Percentiles rank a stretch among this genome's conserved stretches.
These are phyloP conservation scores for Tetraneura akinire DNA, from an alignment of 1,140 invertebrate species.

Conservation along the genomic window DNA sequence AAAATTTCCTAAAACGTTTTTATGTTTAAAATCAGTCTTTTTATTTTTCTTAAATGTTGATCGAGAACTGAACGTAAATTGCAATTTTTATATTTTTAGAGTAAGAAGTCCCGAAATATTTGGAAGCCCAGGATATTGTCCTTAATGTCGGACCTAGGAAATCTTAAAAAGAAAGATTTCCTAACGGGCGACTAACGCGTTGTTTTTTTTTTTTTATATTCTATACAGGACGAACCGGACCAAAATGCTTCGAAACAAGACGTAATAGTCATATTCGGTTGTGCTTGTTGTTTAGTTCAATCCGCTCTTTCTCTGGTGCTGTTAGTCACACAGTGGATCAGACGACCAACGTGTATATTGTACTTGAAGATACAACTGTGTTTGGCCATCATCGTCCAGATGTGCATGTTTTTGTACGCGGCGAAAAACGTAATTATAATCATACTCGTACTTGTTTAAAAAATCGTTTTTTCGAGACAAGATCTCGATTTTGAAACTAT, in stretches of 20 bases:
- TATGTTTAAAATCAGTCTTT: too few relatives aligned
- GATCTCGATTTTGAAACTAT: too few relatives aligned
- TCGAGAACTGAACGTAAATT: too few relatives aligned
- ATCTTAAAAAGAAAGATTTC: too few relatives aligned
- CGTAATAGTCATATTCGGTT: slow-evolving; percentile 63
- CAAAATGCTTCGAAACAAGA: slow-evolving; percentile 30
- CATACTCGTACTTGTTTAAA: too few relatives aligned
- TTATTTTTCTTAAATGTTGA: too few relatives aligned
- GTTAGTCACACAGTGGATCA: slow-evolving; percentile 65
- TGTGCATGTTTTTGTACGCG: slow-evolving; percentile 66
- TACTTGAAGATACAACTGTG: slow-evolving; percentile 71
- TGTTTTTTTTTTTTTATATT: not conserved
- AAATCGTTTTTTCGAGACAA: too few relatives aligned
- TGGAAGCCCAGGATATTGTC: too few relatives aligned
- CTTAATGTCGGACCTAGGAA: too few relatives aligned
- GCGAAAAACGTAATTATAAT: slow-evolving; percentile 20
- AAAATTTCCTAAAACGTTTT: too few relatives aligned
- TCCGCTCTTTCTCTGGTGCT: slow-evolving; percentile 63
- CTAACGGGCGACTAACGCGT: not conserved
- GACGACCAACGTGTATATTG: slow-evolving; percentile 65
- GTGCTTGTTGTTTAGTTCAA: slow-evolving; percentile 65
- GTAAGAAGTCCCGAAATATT: too few relatives aligned
- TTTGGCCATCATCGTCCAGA: slow-evolving; percentile 64
- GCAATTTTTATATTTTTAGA: too few relatives aligned
- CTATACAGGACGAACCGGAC: not conserved